phyloP scores from a whole-genome alignment of 2,113 vertebrate species.

The Cyanoliseus patagonus region DNA sequence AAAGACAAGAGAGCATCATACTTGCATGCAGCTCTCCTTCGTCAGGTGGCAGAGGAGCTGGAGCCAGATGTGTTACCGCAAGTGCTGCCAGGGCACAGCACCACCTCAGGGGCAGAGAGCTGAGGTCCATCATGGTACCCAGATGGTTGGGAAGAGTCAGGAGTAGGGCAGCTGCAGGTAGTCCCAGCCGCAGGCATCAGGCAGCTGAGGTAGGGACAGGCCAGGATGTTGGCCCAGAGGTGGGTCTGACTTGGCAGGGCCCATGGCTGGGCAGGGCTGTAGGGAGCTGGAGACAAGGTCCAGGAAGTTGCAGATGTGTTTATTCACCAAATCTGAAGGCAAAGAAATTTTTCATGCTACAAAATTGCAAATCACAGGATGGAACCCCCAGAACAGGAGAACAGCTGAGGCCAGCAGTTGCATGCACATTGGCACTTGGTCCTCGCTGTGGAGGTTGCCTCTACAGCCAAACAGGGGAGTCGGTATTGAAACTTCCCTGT shows the following conservation, averaged over 20 bases:
- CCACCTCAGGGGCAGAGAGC: background rate
- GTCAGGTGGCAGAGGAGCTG: fast-evolving
- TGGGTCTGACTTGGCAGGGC: fast-evolving
- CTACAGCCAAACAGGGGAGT: background rate
- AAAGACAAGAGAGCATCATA: fast-evolving
- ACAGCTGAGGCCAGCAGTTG: no score
- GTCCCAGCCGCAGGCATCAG: fast-evolving
- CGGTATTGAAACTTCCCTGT: fast-evolving
- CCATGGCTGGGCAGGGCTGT: background rate
- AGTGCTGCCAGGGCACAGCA: fast-evolving
- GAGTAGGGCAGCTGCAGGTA: background rate
- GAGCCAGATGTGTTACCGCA: background rate
- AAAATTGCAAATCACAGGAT: background rate
- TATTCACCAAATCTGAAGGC: background rate
- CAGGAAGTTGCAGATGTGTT: background rate
- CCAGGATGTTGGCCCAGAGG: fast-evolving
- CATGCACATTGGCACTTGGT: fast-evolving
- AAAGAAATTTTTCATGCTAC: background rate
- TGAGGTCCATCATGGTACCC: background rate
- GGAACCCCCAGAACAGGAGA: background rate
- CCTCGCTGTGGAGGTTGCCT: background rate
- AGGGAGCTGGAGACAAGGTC: background rate
- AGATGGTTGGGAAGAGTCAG: background rate
- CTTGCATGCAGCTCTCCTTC: fast-evolving
- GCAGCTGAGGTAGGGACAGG: background rate